Conservation (phyloP, 2,113 vertebrate species). For the Catharus bicknelli region DNA sequence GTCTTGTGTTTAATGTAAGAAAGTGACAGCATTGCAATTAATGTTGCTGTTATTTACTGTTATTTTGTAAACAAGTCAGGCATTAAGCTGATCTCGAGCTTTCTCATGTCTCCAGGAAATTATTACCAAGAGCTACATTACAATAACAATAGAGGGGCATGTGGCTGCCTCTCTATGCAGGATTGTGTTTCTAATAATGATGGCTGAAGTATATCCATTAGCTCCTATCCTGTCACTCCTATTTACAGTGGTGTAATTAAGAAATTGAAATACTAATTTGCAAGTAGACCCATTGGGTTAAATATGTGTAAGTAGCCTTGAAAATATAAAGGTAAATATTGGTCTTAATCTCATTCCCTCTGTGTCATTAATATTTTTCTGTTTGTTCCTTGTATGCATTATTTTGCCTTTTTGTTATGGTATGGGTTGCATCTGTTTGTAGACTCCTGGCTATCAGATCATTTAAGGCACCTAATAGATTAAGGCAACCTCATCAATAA, state of each 20-base stretch:
- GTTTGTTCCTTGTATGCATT: not conserved
- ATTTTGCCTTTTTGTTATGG: not conserved
- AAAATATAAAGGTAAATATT: not conserved
- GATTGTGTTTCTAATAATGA: not conserved
- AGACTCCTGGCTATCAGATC: not conserved
- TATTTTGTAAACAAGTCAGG: constrained; percentile 42
- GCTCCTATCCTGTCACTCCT: not conserved
- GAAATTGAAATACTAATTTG: constrained; percentile 7
- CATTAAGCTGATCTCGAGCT: constrained; percentile 9
- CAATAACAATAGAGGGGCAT: not conserved
- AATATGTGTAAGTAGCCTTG: not conserved
- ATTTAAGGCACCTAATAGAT: not conserved
- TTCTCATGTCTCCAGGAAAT: constrained; percentile 29
- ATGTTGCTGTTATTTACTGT: constrained; percentile 33
- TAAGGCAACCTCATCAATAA: not conserved
- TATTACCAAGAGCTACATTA: not conserved
- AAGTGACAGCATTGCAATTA: constrained; percentile 17
- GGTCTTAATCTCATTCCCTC: not conserved
- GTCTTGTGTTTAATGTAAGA: not conserved
- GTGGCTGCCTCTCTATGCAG: not conserved
- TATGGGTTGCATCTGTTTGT: not conserved
- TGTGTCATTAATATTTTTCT: not conserved
- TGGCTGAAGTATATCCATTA: not conserved
- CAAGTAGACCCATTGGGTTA: not conserved
- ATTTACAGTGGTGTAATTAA: not conserved